Evolutionary conservation across 2,113 vertebrate species (phyloP), one percentile per base, ranked within the genome.

Genomic region (Scatophagus argus): DNA sequence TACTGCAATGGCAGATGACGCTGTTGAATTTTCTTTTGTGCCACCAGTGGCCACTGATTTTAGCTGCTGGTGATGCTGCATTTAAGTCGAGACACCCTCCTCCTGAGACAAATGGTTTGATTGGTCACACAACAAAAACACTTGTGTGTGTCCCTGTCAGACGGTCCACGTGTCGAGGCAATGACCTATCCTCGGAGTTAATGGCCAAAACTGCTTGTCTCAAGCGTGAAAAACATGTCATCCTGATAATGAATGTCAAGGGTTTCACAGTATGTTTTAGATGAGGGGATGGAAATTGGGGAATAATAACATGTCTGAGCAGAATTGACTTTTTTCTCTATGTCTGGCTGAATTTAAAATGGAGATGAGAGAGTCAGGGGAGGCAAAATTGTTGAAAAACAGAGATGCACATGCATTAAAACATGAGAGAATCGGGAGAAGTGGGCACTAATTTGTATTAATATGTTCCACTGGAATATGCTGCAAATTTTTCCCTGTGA

Each of bases 181-280:
- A 74, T 74, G 84, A 87, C 90, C 85, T 65, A 55, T 80, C 77
- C 85, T 85, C 81, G 1, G 80, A 86, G 78, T 81, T 90, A 92
- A 92, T 88, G 86, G 91, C 81, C 81, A 78, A 79, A 91, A 86
- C 81, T 62, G 86, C 74, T 82, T 13, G 73, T 92, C 87, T 90
- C 62, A 79, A 81, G 89, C 66, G 81, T 82, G 88, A 91, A 91
- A 90, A 91, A 90, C 89, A 89, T 90, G 89, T 88, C 91, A 93
- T 76, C 87, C 84, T 72, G 72, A 82, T 90, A 90, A 90, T 88
- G 87, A 91, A 88, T 79, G 87, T 78, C 72, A 77, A 79, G 77
- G 76, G 71, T 89, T 85, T 84, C 74, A 74, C 86, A 79, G 62
- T 79, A 82, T 67, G 86, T 80, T 77, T 77, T 81, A 72, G 79